Conservation (phyloP, 2,797 vertebrate species). For the Lepilemur septentrionalis region DNA sequence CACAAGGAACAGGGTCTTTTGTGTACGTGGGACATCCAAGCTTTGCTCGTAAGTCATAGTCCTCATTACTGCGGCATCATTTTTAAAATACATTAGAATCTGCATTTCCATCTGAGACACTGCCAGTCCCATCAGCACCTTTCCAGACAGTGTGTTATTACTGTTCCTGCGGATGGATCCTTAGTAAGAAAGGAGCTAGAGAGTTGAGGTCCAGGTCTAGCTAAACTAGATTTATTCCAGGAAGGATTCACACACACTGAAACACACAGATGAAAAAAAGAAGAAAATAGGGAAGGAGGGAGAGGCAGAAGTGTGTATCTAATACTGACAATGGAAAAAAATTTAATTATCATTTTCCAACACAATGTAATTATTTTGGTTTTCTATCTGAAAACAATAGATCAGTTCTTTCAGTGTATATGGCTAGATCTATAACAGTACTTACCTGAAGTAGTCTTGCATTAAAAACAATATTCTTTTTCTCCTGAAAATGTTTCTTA, state of each 20-base stretch:
- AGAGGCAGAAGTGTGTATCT: background rate
- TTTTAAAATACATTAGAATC: slow-evolving; percentile 34
- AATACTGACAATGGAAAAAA: background rate
- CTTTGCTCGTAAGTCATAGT: slow-evolving; percentile 36
- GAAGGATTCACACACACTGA: slow-evolving; percentile 15
- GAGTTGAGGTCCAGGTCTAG: background rate
- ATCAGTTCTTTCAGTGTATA: background rate
- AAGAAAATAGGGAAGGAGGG: background rate
- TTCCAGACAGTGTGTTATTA: background rate
- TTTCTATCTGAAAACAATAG: background rate
- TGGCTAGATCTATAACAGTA: background rate
- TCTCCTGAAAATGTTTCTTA: slow-evolving; percentile 9
- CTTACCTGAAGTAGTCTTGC: background rate
- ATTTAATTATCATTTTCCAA: background rate
- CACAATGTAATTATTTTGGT: background rate
- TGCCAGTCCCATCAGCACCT: slow-evolving; percentile 40
- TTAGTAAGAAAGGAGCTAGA: background rate
- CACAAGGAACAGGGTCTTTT: background rate
- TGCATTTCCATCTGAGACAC: slow-evolving; percentile 27
- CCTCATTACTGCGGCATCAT: slow-evolving; percentile 19
- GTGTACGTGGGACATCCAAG: background rate
- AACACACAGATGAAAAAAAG: background rate
- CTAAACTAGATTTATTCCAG: slow-evolving; percentile 33
- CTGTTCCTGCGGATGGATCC: background rate
- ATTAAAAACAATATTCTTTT: background rate